phyloP scores from a whole-genome alignment of 2,888 invertebrate species.

The Pycnomerus fuliginosus region DNA sequence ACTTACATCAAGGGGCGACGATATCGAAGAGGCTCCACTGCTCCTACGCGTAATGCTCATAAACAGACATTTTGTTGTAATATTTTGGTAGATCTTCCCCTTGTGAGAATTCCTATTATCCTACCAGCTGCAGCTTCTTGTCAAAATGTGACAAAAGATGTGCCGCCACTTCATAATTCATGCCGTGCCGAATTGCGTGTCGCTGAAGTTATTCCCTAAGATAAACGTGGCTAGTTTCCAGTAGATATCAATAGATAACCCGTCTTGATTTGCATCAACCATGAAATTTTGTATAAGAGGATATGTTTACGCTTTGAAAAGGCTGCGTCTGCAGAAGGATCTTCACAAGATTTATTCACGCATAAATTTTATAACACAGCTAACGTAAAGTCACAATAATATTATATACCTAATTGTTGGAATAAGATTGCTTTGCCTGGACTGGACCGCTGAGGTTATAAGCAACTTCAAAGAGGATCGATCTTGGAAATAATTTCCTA shows the following conservation, averaged over 20 bases:
- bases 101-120: no score
- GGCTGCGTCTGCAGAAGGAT: neutral
- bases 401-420: neutral
- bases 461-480: neutral
- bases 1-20: slow-evolving; percentile 17
- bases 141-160: no score
- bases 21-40: no score
- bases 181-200: slow-evolving; percentile 5
- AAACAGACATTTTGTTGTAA: no score
- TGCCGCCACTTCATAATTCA: slow-evolving; percentile 3
- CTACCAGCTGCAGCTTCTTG: no score
- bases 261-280: neutral
- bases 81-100: no score
- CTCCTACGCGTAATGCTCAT: no score
- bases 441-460: neutral
- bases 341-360: no score
- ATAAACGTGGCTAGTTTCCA: slow-evolving; percentile 15
- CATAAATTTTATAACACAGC: no score
- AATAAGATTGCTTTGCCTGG: neutral
- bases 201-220: slow-evolving; percentile 4
- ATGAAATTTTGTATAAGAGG: neutral
- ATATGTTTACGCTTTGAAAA: neutral
- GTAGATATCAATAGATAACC: neutral
- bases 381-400: no score
- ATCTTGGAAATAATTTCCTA: neutral